Evolutionary conservation across 2,888 invertebrate genomes (phyloP).

Genomic region (Caenorhabditis sp.): DNA sequence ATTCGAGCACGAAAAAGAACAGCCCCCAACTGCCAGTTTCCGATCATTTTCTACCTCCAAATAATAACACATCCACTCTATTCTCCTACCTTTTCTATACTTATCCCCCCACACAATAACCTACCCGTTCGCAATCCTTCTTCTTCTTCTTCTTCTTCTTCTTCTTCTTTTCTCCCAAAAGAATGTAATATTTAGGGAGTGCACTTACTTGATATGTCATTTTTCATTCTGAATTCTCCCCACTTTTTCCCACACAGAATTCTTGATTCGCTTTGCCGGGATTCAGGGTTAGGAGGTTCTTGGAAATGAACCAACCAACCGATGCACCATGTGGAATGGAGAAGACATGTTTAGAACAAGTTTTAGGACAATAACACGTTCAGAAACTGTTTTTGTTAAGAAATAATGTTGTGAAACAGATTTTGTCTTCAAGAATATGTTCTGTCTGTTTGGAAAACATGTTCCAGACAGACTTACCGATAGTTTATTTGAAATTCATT

Average conservation of each 20-base stretch:
- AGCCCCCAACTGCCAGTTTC: neutral
- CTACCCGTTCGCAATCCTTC: neutral
- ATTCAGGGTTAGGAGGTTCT: neutral
- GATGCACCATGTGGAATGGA: too few relatives aligned
- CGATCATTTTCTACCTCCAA: constrained; percentile 3
- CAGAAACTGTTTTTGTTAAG: too few relatives aligned
- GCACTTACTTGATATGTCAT: neutral
- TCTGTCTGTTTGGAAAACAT: too few relatives aligned
- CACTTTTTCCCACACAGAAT: neutral
- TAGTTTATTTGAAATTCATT: too few relatives aligned
- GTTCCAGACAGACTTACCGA: too few relatives aligned
- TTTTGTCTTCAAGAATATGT: too few relatives aligned
- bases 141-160: too few relatives aligned
- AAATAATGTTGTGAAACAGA: too few relatives aligned
- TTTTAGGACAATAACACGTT: too few relatives aligned
- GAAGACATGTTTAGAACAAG: too few relatives aligned
- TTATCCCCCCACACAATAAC: neutral
- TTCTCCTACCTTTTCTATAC: neutral
- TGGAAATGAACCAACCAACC: too few relatives aligned
- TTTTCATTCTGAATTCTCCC: neutral
- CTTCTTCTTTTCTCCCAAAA: too few relatives aligned
- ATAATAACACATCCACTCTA: neutral
- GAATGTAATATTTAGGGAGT: neutral
- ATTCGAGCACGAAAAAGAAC: neutral
- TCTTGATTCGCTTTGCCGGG: neutral